Evolutionary conservation across 2,113 vertebrate genomes (phyloP).

Genomic region (Aspiorhynchus laticeps): DNA sequence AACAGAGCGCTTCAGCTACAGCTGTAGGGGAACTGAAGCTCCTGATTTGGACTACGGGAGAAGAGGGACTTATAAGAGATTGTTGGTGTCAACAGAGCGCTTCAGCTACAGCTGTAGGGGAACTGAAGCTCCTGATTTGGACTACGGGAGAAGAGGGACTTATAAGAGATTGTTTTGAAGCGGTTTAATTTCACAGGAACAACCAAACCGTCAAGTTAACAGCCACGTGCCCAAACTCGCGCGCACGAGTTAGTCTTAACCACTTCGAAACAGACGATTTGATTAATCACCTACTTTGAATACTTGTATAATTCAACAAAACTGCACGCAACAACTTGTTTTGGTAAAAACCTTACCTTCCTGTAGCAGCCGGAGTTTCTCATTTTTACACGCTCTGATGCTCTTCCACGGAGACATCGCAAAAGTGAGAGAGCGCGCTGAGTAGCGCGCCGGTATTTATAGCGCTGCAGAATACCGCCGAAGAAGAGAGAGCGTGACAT

Average conservation of each 20-base stretch:
- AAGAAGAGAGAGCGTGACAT: slow-evolving; percentile 17
- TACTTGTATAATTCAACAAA: background rate
- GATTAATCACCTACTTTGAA: no score
- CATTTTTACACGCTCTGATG: fast-evolving
- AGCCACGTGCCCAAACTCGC: background rate
- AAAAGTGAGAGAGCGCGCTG: background rate
- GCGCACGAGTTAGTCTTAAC: background rate
- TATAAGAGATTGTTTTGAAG: background rate
- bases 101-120: background rate
- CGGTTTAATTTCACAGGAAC: background rate
- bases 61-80: background rate
- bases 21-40: no score
- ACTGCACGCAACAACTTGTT: fast-evolving
- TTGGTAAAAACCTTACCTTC: background rate
- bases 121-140: background rate
- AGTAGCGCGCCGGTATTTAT: background rate
- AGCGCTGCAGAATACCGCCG: background rate
- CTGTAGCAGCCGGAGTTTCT: background rate
- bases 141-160: background rate
- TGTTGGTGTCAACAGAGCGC: no score
- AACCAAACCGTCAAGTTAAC: background rate
- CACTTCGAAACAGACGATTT: background rate
- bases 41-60: background rate
- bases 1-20: background rate
- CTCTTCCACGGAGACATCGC: background rate